Conservation (phyloP, 2,888 invertebrate genomes). For the Lycophotia porphyrea region DNA sequence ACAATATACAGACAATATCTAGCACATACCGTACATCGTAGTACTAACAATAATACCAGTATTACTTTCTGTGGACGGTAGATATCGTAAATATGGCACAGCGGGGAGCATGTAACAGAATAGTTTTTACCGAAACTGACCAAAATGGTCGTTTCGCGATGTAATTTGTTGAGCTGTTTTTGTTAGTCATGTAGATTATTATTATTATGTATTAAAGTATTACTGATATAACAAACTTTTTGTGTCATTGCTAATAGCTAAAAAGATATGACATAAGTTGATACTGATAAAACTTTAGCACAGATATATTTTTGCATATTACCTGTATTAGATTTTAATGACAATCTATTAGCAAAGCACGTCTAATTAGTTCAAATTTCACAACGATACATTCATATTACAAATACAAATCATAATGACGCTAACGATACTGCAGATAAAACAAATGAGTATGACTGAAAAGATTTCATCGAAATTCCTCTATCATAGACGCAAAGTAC, state of each 20-base stretch:
- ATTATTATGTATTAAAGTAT: constrained; percentile 15
- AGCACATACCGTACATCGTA: constrained; percentile 2
- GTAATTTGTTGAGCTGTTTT: constrained; percentile 38
- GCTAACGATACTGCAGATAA: constrained; percentile 4
- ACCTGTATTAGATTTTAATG: neutral
- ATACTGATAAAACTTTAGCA: constrained; percentile 1
- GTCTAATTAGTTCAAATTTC: constrained; percentile 5
- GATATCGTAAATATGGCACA: constrained; percentile 56
- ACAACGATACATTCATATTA: constrained; percentile 20
- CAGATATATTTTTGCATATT: neutral
- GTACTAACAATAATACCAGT: constrained; percentile 33
- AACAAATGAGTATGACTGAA: neutral
- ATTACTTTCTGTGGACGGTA: constrained; percentile 34
- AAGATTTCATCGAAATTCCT: constrained; percentile 23
- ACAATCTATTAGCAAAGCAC: neutral
- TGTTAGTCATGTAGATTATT: constrained; percentile 33
- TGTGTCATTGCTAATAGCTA: neutral
- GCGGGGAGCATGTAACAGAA: constrained; percentile 50
- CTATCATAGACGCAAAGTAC: neutral
- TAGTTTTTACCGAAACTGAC: constrained; percentile 56
- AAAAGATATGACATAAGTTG: too few species aligned
- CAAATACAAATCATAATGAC: constrained; percentile 8
- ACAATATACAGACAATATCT: constrained; percentile 13
- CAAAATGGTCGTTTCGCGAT: constrained; percentile 39
- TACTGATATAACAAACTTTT: constrained; percentile 1